Conservation (phyloP, 1,140 invertebrate species). For the Anastatus disparis region DNA sequence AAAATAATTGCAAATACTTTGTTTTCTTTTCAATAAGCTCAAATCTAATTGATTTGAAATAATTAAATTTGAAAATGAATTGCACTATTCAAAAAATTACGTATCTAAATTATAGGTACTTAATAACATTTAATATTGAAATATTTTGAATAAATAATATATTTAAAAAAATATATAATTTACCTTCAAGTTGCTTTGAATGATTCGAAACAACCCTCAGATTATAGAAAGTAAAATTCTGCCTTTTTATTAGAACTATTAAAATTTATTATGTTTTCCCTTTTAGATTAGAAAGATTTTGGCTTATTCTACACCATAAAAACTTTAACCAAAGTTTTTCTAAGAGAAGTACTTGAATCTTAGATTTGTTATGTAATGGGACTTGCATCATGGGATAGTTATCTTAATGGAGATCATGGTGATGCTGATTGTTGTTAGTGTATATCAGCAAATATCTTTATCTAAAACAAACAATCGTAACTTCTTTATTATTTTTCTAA, state of each 20-base stretch:
- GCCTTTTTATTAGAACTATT: not conserved
- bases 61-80: too few relatives aligned
- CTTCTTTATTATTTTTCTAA: not conserved
- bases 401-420: constrained; percentile 45
- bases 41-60: too few relatives aligned
- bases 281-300: constrained; percentile 27
- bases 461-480: constrained; percentile 47
- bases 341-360: constrained; percentile 36
- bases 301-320: constrained; percentile 33
- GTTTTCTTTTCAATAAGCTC: too few relatives aligned
- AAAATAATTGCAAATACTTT: too few relatives aligned
- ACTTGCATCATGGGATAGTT: constrained; percentile 50
- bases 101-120: too few relatives aligned
- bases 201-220: constrained; percentile 22
- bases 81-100: too few relatives aligned
- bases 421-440: constrained; percentile 18
- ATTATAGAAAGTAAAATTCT: constrained; percentile 18
- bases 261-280: constrained; percentile 29
- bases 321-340: constrained; percentile 39
- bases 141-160: constrained; percentile 10
- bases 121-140: not conserved
- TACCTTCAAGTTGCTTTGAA: constrained; percentile 40
- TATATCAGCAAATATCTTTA: constrained; percentile 40
- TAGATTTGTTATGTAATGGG: constrained; percentile 45
- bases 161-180: constrained; percentile 16